Base-by-base conservation (phyloP, 2,888 invertebrate genomes). In the Carterocephalus palaemon region DNA sequence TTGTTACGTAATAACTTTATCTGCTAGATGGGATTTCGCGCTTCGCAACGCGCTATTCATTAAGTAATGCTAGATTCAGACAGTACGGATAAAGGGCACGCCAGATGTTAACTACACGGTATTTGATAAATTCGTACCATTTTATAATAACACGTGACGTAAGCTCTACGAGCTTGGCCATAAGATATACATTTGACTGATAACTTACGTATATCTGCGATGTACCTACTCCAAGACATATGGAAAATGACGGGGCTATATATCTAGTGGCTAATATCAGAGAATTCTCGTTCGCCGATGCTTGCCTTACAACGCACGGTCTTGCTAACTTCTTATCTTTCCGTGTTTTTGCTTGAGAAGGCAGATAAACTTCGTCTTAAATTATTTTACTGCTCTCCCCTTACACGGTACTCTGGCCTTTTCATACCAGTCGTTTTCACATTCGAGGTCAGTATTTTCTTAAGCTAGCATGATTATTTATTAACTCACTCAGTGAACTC, bases 251-350 rank as follows among this genome's bases (percentile, higher is more conserved):
- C 34, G 10, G 15, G 42, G 8, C 22, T 42, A 23, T 34, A 42
- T 28, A 28, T 42, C 33, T 41, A 33, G 33, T 34, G 26, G 42
- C 26, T 13, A 34, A 34, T 34, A 42, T 42, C 34, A 9, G 34
- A 16, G 34, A 23, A 8, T 36, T 23, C 24, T 36, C 24, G 10
- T 20, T 42, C 33, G 8, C 8, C 34, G 34, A 43, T 43, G 28
- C 42, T 29, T 29, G 28, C 42, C 47, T 39, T 40, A 46, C 48
- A 49, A 57, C 57, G 51, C 39, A 42, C 42, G 32, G 53, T 33
- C 47, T 43, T 37, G 47, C 49, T 54, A 48, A 47, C 40, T 36
- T 39, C 50, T 55, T 59, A 57, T 59, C 57, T 52, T 33, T 40
- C 48, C 50, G 28, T 50, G 50, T 51, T 46, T 50, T 46, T 38